phyloP scores from a whole-genome alignment of 2,113 vertebrate genomes.

The Zosterops hypoxanthus region DNA sequence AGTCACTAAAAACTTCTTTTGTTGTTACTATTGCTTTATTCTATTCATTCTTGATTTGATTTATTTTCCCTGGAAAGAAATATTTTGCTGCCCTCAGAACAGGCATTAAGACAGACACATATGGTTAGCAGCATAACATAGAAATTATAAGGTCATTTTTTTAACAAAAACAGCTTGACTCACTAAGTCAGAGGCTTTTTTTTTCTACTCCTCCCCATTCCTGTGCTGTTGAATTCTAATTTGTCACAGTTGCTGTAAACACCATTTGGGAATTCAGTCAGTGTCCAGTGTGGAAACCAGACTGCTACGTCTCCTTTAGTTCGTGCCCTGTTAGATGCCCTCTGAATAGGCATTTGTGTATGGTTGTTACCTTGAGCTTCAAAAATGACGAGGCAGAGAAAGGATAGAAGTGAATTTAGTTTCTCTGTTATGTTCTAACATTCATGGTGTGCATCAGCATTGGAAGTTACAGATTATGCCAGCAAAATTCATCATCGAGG shows the following conservation, averaged over 20 bases:
- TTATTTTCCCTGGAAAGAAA: not conserved
- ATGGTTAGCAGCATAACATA: not conserved
- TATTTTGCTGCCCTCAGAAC: not conserved
- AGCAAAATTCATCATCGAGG: not conserved
- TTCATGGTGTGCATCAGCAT: not conserved
- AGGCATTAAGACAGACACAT: not conserved
- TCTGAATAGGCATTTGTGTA: not conserved
- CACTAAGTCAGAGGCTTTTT: not conserved
- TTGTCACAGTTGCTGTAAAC: slow-evolving; percentile 3
- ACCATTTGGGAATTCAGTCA: slow-evolving; percentile 27
- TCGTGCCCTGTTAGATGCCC: not conserved
- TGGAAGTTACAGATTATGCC: not conserved
- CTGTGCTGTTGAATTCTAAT: slow-evolving; percentile 6
- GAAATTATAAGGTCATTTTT: not conserved
- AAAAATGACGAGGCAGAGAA: not conserved
- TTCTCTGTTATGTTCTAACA: not conserved
- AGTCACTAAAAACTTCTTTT: accelerated
- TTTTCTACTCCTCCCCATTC: not conserved
- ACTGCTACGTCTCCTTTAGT: not conserved
- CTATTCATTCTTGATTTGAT: not conserved
- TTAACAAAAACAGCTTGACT: not conserved
- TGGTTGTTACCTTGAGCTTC: not conserved
- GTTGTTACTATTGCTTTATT: not conserved
- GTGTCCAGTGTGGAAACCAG: not conserved
- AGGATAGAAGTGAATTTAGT: not conserved